A percentile compares a stretch with the other conserved stretches of the same genome.
Evolutionary conservation across 2,797 vertebrate species (phyloP).

Genomic region (Peromyscus attwateri): DNA sequence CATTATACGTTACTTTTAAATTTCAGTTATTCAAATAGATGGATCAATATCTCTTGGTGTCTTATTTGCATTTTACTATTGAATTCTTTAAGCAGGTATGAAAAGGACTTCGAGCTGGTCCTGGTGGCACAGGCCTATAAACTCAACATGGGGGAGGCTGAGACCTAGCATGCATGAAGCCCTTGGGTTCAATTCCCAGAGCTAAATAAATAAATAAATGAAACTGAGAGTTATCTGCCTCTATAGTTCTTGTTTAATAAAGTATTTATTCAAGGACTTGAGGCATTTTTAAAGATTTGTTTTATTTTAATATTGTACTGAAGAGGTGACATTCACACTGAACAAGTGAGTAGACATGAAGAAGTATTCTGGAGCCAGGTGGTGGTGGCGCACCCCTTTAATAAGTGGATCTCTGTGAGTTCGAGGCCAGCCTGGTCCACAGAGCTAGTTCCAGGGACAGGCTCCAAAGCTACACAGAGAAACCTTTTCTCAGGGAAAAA

Average conservation of each 20-base stretch:
- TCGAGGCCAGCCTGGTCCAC: neutral
- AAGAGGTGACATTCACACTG: neutral
- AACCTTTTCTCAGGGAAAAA: neutral
- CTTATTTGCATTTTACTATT: conserved; percentile 25
- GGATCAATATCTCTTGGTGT: neutral
- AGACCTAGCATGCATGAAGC: neutral
- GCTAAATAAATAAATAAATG: neutral
- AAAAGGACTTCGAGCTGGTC: neutral
- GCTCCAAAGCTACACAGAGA: neutral
- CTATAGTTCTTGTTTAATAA: neutral
- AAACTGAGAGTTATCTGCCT: neutral
- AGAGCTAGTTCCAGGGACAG: neutral
- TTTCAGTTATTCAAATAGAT: neutral
- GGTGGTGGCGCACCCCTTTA: neutral
- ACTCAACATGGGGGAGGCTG: neutral
- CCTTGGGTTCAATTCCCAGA: neutral
- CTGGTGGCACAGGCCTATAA: neutral
- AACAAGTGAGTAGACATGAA: neutral
- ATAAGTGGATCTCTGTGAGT: neutral
- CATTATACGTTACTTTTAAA: neutral
- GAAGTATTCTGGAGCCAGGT: neutral
- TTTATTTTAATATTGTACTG: neutral
- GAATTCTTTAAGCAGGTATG: neutral
- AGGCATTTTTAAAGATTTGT: neutral
- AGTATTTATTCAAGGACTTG: neutral